These are phyloP conservation scores for Dryadula phaetusa DNA, from an alignment of 2,888 invertebrate species.

Conservation along the genomic window DNA sequence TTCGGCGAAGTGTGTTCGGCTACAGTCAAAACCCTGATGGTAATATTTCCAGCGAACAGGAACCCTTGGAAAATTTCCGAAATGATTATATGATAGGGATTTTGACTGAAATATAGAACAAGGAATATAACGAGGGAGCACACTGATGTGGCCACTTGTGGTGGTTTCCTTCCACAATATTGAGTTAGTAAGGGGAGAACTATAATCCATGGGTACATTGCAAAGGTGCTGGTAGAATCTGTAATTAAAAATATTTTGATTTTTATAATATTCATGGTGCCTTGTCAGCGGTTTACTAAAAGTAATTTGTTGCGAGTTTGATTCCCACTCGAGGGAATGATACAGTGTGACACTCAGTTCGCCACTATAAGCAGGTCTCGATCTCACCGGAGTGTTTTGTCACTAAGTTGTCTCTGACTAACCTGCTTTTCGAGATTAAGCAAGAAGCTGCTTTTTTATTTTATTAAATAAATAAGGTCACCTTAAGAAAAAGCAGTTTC, in stretches of 20 bases:
- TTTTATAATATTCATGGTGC: neutral
- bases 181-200: neutral
- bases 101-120: slow-evolving; percentile 49
- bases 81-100: slow-evolving; percentile 50
- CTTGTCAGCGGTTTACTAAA: no score
- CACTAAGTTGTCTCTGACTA: no score
- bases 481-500: no score
- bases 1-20: slow-evolving; percentile 52
- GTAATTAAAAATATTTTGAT: slow-evolving; percentile 43
- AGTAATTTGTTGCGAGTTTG: no score
- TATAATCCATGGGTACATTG: slow-evolving; percentile 53
- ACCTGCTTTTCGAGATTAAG: no score
- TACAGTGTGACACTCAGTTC: no score
- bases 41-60: slow-evolving; percentile 48
- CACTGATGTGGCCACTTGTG: slow-evolving; percentile 48
- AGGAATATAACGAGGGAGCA: slow-evolving; percentile 48
- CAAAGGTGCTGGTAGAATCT: slow-evolving; percentile 54
- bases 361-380: no score
- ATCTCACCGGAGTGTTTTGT: no score
- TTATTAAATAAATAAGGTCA: no score
- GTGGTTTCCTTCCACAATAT: slow-evolving; percentile 4
- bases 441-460: no score
- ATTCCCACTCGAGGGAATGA: no score
- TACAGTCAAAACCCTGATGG: slow-evolving; percentile 49
- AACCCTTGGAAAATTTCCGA: slow-evolving; percentile 54